phyloP scores from a whole-genome alignment of 2,888 invertebrate species.

The Hydriomena furcata region DNA sequence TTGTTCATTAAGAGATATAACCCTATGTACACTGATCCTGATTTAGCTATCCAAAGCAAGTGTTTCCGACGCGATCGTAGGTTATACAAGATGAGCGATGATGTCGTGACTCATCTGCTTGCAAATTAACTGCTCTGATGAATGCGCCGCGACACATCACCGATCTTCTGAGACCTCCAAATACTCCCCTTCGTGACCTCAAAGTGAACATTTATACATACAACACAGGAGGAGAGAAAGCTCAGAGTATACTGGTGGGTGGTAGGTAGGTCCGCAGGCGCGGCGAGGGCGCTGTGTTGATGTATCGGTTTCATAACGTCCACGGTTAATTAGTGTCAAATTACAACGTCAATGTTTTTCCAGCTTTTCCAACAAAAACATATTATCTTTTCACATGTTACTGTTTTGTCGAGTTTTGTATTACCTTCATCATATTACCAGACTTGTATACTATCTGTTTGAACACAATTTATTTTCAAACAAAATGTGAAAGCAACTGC shows the following conservation, averaged over 20 bases:
- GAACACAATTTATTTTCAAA: neutral
- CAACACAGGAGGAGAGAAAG: slow-evolving; percentile 36
- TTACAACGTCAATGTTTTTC: slow-evolving; percentile 72
- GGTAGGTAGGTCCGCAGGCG: slow-evolving; percentile 61
- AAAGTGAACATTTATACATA: slow-evolving; percentile 29
- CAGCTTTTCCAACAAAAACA: slow-evolving; percentile 33
- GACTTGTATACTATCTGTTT: too few species aligned
- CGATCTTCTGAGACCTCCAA: slow-evolving; percentile 48
- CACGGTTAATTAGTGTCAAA: slow-evolving; percentile 75
- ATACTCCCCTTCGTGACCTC: slow-evolving; percentile 28
- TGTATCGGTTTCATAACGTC: slow-evolving; percentile 75
- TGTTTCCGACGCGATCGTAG: slow-evolving; percentile 59
- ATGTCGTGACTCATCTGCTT: slow-evolving; percentile 75
- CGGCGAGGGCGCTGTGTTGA: slow-evolving; percentile 65
- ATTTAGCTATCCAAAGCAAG: slow-evolving; percentile 41
- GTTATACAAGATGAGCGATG: slow-evolving; percentile 74
- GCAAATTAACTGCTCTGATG: slow-evolving; percentile 80
- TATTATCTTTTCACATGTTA: slow-evolving; percentile 8
- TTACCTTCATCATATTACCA: too few species aligned
- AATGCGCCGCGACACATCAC: slow-evolving; percentile 63
- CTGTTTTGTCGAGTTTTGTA: neutral
- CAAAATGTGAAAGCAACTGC: slow-evolving; percentile 6
- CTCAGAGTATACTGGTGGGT: slow-evolving; percentile 48
- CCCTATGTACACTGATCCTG: slow-evolving; percentile 4
- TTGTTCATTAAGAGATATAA: neutral